A percentile compares a stretch with the other conserved stretches of the same genome.
Conservation (phyloP, 2,888 invertebrate genomes). For the Carcina quercana region DNA sequence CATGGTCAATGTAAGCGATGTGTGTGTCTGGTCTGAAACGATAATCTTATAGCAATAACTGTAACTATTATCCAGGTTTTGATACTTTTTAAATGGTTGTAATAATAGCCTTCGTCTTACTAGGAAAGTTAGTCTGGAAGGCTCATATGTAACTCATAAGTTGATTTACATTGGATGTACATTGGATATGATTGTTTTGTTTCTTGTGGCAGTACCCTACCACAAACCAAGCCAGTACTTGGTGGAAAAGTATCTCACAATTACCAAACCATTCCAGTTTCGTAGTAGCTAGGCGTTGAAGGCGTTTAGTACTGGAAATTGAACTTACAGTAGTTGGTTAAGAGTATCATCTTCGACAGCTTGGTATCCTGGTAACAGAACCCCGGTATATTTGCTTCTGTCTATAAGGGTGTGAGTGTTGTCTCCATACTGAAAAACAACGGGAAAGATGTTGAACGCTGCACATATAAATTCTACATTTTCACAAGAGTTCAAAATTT, state of each 20-base stretch:
- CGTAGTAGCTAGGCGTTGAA: too few species aligned
- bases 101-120: too few species aligned
- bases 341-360: conserved; percentile 73
- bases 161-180: too few species aligned
- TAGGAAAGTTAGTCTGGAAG: too few species aligned
- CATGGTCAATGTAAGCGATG: conserved; percentile 93
- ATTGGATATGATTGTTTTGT: too few species aligned
- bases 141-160: too few species aligned
- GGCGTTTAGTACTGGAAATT: too few species aligned
- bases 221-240: too few species aligned
- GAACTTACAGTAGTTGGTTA: conserved; percentile 73
- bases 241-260: not conserved
- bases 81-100: too few species aligned
- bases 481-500: too few species aligned
- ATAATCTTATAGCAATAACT: conserved; percentile 1
- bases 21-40: conserved; percentile 76
- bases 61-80: not conserved
- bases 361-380: conserved; percentile 90
- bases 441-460: not conserved
- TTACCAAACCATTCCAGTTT: not conserved
- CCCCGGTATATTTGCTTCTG: conserved; percentile 86
- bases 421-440: conserved; percentile 88
- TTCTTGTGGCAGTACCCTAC: too few species aligned
- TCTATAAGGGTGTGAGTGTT: conserved; percentile 97
- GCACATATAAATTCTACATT: too few species aligned